Evolutionary conservation across 2,888 invertebrate genomes (phyloP), one percentile per base, ranked within the genome.

Genomic region (Amphimallon solstitiale): DNA sequence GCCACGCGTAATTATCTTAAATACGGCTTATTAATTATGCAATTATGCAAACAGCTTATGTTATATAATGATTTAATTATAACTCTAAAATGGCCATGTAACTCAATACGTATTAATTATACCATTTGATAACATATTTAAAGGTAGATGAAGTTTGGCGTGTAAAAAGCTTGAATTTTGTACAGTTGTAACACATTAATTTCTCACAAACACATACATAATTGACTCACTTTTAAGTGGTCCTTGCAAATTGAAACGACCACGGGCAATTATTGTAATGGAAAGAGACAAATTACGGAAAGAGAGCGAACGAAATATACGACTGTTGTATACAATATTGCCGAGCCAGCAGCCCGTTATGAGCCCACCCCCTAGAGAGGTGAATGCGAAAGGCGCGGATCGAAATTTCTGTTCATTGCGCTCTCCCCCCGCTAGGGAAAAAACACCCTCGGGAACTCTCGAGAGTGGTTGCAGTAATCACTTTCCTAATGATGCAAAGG

Each of bases 191-290:
- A 5, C 29, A 29, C 5, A 29, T 3, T 29, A 29, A 29, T 9
- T 29, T 5, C 29, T 29, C 29, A 29, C n/a, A 2, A 7, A 17
- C 17, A 51, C 17, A 17, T 35, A 51, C 35, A 51, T 51, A 51
- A 51, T 51, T 51, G 51, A 51, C 15, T 34, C 19, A 35, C 35
- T 51, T 51, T 51, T 51, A 51, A 51, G 51, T 51, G 51, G 51
- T 7, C 15, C 35, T 51, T 10, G 35, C 51, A 37, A 51, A 17
- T 51, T 51, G 19, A 51, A 51, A 51, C 35, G 14, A 51, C 46
- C 35, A n/a, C 37, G 17, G 51, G 35, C 51, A 34, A 35, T 51
- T 51, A 37, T 35, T 15, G 35, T 10, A 17, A 34, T 19, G 35
- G 35, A 35, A 29, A 34, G 14, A 34, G 51, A 51, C 35, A 17